Percentiles rank a stretch among this genome's conserved stretches.
Conservation (phyloP, 2,797 vertebrate species). For the Paedocypris micromegethes region DNA sequence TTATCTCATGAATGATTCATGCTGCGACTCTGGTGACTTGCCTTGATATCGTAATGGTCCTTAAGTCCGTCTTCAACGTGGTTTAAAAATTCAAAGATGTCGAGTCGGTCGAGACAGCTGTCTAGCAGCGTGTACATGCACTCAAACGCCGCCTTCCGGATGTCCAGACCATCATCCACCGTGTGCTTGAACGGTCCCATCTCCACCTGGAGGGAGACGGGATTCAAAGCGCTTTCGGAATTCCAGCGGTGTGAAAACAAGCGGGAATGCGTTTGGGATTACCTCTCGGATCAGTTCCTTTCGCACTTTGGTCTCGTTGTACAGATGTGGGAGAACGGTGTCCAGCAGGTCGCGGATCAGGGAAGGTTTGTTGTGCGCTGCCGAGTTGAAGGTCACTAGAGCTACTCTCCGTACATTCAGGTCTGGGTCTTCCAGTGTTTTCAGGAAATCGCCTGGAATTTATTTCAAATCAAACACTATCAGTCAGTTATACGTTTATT, state of each 20-base stretch:
- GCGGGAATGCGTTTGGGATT: slow-evolving; percentile 8
- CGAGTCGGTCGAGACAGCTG: slow-evolving; percentile 85
- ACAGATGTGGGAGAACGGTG: slow-evolving; percentile 85
- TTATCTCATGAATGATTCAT: slow-evolving; percentile 19
- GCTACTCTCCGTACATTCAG: slow-evolving; percentile 86
- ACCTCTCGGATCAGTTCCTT: slow-evolving; percentile 90
- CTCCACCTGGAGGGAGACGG: slow-evolving; percentile 73
- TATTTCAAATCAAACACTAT: neutral
- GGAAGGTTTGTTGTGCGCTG: slow-evolving; percentile 87
- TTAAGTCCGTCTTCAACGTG: slow-evolving; percentile 89
- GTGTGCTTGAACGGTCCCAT: slow-evolving; percentile 92
- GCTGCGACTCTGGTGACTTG: slow-evolving; percentile 47
- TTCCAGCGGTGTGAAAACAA: no score
- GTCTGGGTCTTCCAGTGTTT: slow-evolving; percentile 86
- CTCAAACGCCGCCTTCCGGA: slow-evolving; percentile 87
- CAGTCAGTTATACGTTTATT: no score
- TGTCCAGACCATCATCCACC: slow-evolving; percentile 84
- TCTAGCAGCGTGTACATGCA: slow-evolving; percentile 89
- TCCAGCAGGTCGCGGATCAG: slow-evolving; percentile 86
- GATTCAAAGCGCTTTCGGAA: neutral
- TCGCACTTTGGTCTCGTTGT: slow-evolving; percentile 89
- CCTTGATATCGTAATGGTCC: slow-evolving; percentile 93
- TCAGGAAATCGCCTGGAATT: slow-evolving; percentile 83
- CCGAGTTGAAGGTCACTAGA: slow-evolving; percentile 86
- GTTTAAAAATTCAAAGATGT: slow-evolving; percentile 90